Percentiles rank a stretch among this genome's conserved stretches.
Evolutionary conservation across 2,113 vertebrate genomes (phyloP).

Genomic region (Notarius lentiginosus): DNA sequence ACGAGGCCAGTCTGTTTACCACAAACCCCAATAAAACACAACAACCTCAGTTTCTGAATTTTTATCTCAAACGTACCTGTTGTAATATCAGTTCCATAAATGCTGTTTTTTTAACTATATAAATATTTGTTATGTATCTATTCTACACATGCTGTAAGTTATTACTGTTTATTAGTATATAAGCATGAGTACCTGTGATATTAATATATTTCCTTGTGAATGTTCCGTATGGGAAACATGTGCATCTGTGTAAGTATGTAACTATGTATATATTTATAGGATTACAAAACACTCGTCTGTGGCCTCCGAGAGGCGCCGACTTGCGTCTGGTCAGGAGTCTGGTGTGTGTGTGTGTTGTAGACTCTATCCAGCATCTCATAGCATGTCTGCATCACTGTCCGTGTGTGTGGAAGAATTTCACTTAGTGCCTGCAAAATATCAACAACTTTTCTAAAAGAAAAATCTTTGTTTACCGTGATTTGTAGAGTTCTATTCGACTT

Average conservation of each 20-base stretch:
- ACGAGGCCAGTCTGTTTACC: slow-evolving; percentile 15
- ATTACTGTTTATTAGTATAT: slow-evolving; percentile 71
- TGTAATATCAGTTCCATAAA: slow-evolving; percentile 55
- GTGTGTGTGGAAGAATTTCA: slow-evolving; percentile 10
- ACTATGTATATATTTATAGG: slow-evolving; percentile 74
- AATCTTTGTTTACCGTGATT: slow-evolving; percentile 14
- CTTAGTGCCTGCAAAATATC: neutral
- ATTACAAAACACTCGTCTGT: slow-evolving; percentile 21
- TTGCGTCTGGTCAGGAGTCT: neutral
- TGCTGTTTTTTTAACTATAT: slow-evolving; percentile 56
- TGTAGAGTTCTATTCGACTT: neutral
- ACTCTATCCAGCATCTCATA: neutral
- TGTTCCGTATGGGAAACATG: slow-evolving; percentile 67
- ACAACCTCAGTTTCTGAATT: slow-evolving; percentile 68
- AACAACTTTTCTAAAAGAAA: slow-evolving; percentile 4
- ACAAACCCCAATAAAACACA: slow-evolving; percentile 55
- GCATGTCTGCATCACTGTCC: neutral
- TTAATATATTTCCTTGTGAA: slow-evolving; percentile 79
- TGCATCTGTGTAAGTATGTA: slow-evolving; percentile 66
- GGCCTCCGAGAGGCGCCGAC: slow-evolving; percentile 16
- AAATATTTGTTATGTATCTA: slow-evolving; percentile 61
- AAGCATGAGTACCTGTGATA: slow-evolving; percentile 74
- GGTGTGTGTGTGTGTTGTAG: neutral
- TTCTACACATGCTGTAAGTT: slow-evolving; percentile 69
- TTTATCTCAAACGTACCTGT: slow-evolving; percentile 13